phyloP scores from a whole-genome alignment of 1,140 invertebrate genomes.

The Drosophila erecta region DNA sequence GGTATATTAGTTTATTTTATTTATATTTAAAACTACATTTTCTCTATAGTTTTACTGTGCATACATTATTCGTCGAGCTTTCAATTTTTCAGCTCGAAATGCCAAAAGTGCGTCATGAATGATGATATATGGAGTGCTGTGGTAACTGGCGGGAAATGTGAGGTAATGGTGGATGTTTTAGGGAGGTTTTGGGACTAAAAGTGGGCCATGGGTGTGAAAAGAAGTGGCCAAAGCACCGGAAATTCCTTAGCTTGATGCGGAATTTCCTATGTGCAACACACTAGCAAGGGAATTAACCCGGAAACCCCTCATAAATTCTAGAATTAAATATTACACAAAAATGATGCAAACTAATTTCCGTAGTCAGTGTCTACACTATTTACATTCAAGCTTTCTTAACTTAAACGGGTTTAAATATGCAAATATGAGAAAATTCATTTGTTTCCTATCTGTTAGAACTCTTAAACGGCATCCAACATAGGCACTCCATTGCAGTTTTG shows the following conservation, averaged over 20 bases:
- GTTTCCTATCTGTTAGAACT: no score
- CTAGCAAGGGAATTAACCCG: constrained; percentile 1
- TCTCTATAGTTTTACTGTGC: neutral
- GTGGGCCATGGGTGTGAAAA: neutral
- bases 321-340: no score
- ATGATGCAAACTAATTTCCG: no score
- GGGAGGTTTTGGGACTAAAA: neutral
- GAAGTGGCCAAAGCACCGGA: constrained; percentile 29
- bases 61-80: constrained; percentile 14
- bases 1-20: neutral
- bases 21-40: neutral
- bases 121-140: constrained; percentile 21
- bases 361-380: no score
- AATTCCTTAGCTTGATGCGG: constrained; percentile 30
- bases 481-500: neutral
- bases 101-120: constrained; percentile 41
- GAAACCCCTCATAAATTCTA: neutral
- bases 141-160: neutral
- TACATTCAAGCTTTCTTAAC: no score
- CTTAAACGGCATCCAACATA: no score
- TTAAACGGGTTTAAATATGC: no score
- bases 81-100: constrained; percentile 36
- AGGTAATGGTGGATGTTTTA: neutral
- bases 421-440: no score
- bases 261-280: constrained; percentile 22